phyloP scores from a whole-genome alignment of 2,113 vertebrate species.

The Ceyx cyanopectus region DNA sequence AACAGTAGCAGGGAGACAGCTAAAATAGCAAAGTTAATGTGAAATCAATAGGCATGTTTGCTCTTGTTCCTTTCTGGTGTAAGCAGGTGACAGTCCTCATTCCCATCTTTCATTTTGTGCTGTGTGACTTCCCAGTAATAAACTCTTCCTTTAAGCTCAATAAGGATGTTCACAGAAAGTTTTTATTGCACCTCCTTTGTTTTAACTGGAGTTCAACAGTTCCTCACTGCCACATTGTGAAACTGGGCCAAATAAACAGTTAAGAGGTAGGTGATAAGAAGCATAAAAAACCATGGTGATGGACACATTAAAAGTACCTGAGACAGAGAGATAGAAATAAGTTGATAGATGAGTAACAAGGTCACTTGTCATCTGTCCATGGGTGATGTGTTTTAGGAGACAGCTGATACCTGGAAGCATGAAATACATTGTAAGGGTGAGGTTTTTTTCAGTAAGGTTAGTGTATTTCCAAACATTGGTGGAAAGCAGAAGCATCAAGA shows the following conservation, averaged over 20 bases:
- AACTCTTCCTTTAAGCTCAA: too few species aligned
- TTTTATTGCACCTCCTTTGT: too few species aligned
- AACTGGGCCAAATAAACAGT: neutral
- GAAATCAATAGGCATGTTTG: too few species aligned
- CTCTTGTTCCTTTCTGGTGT: too few species aligned
- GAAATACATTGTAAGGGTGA: neutral
- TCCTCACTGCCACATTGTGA: too few species aligned
- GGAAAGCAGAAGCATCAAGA: neutral
- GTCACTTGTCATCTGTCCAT: constrained; percentile 1
- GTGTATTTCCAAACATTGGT: constrained; percentile 36
- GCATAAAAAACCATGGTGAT: neutral
- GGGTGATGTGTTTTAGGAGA: constrained; percentile 28
- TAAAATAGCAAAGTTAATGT: too few species aligned
- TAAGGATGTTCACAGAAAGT: too few species aligned
- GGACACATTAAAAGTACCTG: constrained; percentile 9
- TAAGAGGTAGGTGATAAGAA: neutral
- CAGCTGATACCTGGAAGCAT: constrained; percentile 20
- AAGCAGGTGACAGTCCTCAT: too few species aligned
- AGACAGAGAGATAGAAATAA: neutral
- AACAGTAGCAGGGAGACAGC: too few species aligned
- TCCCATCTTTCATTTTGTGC: too few species aligned
- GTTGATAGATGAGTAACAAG: constrained; percentile 11
- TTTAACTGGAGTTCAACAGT: too few species aligned
- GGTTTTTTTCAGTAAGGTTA: neutral
- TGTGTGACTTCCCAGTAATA: too few species aligned